Evolutionary conservation across 2,888 invertebrate genomes (phyloP).

Genomic region (Megastigmus dorsalis): DNA sequence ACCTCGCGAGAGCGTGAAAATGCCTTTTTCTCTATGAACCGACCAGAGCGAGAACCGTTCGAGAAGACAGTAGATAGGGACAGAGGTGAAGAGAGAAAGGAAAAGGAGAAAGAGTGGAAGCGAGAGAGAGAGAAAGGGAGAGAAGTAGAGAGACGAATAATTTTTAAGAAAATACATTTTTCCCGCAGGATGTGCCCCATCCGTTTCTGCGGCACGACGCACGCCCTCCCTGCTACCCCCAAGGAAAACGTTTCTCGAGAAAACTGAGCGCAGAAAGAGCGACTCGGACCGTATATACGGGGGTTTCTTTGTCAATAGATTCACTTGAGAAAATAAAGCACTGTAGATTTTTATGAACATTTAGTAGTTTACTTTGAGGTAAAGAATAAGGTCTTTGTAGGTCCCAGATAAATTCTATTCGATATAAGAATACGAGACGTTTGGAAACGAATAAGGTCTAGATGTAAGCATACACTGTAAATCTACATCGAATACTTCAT

Average conservation of each 20-base stretch:
- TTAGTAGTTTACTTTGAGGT: too few relatives aligned
- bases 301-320: conserved; percentile 6
- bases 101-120: neutral
- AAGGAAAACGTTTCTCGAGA: conserved; percentile 27
- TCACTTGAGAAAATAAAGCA: conserved; percentile 11
- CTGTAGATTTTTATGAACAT: neutral
- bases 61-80: neutral
- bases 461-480: too few relatives aligned
- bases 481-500: too few relatives aligned
- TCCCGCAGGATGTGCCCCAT: conserved; percentile 59
- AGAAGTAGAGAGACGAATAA: conserved; percentile 58
- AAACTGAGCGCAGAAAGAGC: conserved; percentile 4
- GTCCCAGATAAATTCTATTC: too few relatives aligned
- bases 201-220: conserved; percentile 24
- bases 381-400: too few relatives aligned
- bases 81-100: conserved; percentile 16
- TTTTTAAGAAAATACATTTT: conserved; percentile 67
- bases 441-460: too few relatives aligned
- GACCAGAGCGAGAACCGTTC: conserved; percentile 5
- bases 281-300: neutral
- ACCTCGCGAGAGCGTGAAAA: conserved; percentile 29
- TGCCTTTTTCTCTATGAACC: conserved; percentile 24
- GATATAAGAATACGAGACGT: too few relatives aligned
- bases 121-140: conserved; percentile 22
- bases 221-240: neutral